phyloP scores from a whole-genome alignment of 2,113 vertebrate genomes.

The Myxocyprinus asiaticus region DNA sequence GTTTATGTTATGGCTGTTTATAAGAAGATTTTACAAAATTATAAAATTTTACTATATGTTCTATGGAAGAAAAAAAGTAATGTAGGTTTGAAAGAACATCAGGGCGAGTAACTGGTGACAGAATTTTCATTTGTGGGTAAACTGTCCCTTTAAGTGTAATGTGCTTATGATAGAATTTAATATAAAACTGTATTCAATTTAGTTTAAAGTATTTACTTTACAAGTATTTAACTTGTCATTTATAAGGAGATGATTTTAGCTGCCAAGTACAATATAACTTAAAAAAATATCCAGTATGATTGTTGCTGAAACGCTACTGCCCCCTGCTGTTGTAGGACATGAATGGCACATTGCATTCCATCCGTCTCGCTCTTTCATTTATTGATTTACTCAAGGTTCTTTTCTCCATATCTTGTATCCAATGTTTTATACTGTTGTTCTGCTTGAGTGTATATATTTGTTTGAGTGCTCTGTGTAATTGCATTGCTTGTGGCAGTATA shows the following conservation, averaged over 20 bases:
- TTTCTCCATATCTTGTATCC: not conserved
- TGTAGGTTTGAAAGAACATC: too few species aligned
- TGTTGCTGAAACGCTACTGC: constrained; percentile 28
- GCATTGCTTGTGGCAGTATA: not conserved
- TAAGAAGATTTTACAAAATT: too few species aligned
- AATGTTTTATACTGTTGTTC: not conserved
- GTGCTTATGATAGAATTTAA: not conserved
- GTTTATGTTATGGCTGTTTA: too few species aligned
- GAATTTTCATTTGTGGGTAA: too few species aligned
- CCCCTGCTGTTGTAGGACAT: constrained; percentile 25
- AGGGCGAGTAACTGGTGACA: too few species aligned
- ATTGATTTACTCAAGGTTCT: not conserved
- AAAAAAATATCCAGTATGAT: not conserved
- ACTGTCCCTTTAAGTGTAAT: too few species aligned
- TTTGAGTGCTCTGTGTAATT: not conserved
- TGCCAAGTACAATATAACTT: not conserved
- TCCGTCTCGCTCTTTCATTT: not conserved
- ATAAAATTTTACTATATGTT: too few species aligned
- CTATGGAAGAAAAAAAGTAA: too few species aligned
- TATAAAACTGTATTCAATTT: not conserved
- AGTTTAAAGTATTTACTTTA: not conserved
- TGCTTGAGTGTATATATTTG: not conserved
- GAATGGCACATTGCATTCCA: not conserved
- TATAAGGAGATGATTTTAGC: not conserved
- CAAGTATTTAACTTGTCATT: not conserved